Evolutionary conservation across 2,797 vertebrate species (phyloP).

Genomic region (Typhlichthys subterraneus): DNA sequence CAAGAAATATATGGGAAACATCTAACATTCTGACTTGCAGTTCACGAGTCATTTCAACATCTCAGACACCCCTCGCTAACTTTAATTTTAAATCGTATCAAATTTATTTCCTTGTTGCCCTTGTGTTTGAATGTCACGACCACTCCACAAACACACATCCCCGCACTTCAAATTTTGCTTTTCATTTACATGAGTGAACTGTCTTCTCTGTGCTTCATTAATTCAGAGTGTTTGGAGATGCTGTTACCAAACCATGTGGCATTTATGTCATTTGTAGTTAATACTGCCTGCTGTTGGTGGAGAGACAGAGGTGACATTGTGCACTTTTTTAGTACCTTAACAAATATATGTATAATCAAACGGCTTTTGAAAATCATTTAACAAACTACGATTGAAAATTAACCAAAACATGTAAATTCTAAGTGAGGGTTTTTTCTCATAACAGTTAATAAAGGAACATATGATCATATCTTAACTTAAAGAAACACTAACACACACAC

Average conservation of each 20-base stretch:
- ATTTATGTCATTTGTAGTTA: constrained; percentile 38
- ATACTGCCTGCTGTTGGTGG: constrained; percentile 32
- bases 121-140: constrained; percentile 70
- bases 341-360: constrained; percentile 28
- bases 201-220: constrained; percentile 43
- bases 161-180: constrained; percentile 32
- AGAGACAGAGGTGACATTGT: constrained; percentile 64
- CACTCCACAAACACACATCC: constrained; percentile 52
- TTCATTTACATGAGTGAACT: constrained; percentile 33
- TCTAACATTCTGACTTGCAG: constrained; percentile 50
- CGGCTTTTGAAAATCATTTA: constrained; percentile 8
- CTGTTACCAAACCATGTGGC: constrained; percentile 40
- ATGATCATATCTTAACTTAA: too few species aligned
- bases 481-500: neutral
- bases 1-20: constrained; percentile 50
- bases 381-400: constrained; percentile 44
- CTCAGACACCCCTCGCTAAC: constrained; percentile 56
- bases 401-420: constrained; percentile 43
- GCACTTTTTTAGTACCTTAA: constrained; percentile 15
- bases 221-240: constrained; percentile 55
- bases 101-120: constrained; percentile 72
- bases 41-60: constrained; percentile 54
- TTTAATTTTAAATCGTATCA: constrained; percentile 59
- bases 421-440: constrained; percentile 40
- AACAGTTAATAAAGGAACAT: neutral